Base-by-base conservation (phyloP, 2,113 vertebrate genomes). In the Xyliphius kryptos region DNA sequence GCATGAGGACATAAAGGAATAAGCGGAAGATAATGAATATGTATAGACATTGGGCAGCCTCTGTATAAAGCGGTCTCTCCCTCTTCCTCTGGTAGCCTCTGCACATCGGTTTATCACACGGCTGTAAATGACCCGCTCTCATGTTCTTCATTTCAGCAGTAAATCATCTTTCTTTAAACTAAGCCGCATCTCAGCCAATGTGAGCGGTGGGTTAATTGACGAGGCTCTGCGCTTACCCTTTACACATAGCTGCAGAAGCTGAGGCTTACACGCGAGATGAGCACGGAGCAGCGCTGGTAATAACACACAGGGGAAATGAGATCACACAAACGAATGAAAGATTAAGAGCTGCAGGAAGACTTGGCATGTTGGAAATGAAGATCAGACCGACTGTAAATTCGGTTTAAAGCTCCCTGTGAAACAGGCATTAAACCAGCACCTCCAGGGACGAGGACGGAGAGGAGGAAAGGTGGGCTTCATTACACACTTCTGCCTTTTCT, bases 401-500 rank as follows among this genome's bases (percentile, higher is more conserved):
- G 71, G 81, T 80, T 89, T 79, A 86, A 87, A 83, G 86, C 80
- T 85, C 82, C 72, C 74, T 77, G 84, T 78, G 73, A 87, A 87
- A 88, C 68, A 80, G 73, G 71, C 76, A 88, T 86, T 76, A 78
- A 85, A 84, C 78, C 75, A 74, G 74, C 61, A 88, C 81, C 83
- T 88, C 79, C 70, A 43, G 81, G 77, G 82, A 83, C 14, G 32
- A 51, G 12, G 62, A 48, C 63, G n/a, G 56, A 63, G 36, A 60
- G 53, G 63, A 32, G 11, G 57, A 14, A 37, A 41, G 41, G 17
- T 48, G 50, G 21, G 43, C 32, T 51, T 66, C 83, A 83, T 86
- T 63, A 89, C 80, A 83, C 80, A 81, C 77, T 64, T 15, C 54
- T 79, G 8, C 9, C 76, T 79, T 79, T 6, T 82, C 73, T 79